Evolutionary conservation across 2,797 vertebrate genomes (phyloP).

Genomic region (Cryptoprocta ferox): DNA sequence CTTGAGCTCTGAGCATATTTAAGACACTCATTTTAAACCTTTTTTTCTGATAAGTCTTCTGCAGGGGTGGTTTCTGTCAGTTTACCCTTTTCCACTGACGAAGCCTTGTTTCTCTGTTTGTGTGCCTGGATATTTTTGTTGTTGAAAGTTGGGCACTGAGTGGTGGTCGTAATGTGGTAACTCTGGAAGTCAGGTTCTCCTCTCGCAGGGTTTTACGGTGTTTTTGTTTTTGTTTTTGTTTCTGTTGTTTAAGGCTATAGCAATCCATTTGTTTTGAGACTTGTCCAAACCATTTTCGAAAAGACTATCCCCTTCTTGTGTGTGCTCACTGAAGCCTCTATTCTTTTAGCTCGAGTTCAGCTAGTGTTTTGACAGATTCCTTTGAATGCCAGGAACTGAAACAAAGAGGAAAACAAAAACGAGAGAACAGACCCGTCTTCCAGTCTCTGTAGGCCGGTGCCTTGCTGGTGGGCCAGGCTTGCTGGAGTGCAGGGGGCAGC

Average conservation of each 20-base stretch:
- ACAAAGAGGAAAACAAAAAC: background rate
- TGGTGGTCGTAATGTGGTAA: background rate
- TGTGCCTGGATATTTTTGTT: background rate
- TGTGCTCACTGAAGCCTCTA: background rate
- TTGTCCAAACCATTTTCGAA: background rate
- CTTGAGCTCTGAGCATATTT: background rate
- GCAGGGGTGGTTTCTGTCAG: background rate
- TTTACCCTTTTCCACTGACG: background rate
- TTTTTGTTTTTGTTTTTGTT: background rate
- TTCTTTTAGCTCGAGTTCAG: background rate
- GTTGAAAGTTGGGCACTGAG: background rate
- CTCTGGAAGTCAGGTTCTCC: background rate
- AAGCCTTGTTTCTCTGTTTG: background rate
- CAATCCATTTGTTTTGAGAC: background rate
- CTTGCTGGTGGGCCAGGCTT: background rate
- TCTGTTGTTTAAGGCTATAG: background rate
- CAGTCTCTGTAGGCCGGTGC: background rate
- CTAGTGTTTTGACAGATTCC: conserved; percentile 17
- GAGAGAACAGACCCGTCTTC: background rate
- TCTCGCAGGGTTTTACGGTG: background rate
- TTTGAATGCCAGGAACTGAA: background rate
- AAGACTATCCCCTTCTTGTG: background rate
- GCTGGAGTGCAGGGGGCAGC: background rate
- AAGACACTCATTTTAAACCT: background rate
- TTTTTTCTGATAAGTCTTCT: background rate